Base-by-base conservation (phyloP, 92 coral and sea anemone genomes). In the Diadumene lineata region DNA sequence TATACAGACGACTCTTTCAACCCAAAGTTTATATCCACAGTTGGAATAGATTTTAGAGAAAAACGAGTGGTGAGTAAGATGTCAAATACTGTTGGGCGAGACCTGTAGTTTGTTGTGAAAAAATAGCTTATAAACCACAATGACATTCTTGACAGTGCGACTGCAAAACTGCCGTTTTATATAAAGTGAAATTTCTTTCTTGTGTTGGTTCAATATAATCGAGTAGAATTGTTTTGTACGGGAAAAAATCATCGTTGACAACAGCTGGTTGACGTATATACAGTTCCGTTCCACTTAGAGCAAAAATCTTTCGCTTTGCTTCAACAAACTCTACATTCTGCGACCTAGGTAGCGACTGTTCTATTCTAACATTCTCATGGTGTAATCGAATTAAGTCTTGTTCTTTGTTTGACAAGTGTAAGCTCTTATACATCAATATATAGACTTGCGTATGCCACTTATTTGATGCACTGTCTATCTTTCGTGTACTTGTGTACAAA, bases 21-120 rank as follows among this genome's bases (percentile, higher is more conserved):
- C 77, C 94, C 98, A n/a, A 94, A 94, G 78, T 94, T 94, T 74
- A 94, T 94, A 26, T 94, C 98, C 10, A 94, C 98, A 0, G 98
- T 94, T 30, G 98, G 98, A 71, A 94, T 94, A 34, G 98, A 94
- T 78, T 94, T 94, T 83, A 82, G 98, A 29, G 98, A 94, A 70
- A 94, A 94, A 63, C 82, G 94, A 38, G 93, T 91, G 56, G 98
- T 94, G 81, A 94, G 98, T 87, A 77, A 48, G 18, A 56, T 16
- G 50, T 22, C 2, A 30, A 1, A 28, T n/a, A n/a, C n/a, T n/a
- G n/a, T 31, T 50, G 77, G 77, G 77, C 77, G 77, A 72, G 55
- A n/a, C n/a, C n/a, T n/a, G n/a, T n/a, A n/a, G n/a, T n/a, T n/a
- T n/a, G n/a, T n/a, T n/a, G n/a, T n/a, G n/a, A n/a, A n/a, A n/a